phyloP scores from a whole-genome alignment of 1,140 invertebrate genomes.

The Euura saliciscinereae region DNA sequence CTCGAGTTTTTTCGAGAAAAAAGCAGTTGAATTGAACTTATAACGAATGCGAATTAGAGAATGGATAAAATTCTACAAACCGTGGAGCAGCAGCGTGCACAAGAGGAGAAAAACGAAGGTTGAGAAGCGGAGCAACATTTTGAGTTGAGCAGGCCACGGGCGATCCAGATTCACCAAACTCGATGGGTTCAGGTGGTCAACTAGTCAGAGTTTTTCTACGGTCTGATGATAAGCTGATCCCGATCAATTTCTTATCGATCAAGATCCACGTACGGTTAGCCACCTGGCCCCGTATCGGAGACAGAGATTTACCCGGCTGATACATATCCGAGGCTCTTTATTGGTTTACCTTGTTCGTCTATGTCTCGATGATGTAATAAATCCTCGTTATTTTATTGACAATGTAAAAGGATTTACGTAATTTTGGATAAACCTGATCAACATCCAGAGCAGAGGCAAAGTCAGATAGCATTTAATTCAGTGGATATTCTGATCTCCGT shows the following conservation, averaged over 20 bases:
- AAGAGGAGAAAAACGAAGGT: neutral
- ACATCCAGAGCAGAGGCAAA: too few species aligned
- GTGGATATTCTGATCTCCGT: too few species aligned
- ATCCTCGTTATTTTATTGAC: too few species aligned
- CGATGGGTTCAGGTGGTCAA: neutral
- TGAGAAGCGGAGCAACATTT: neutral
- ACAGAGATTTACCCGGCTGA: neutral
- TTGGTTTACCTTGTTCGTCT: too few species aligned
- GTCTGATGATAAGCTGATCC: neutral
- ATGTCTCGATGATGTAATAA: too few species aligned
- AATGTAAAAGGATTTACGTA: too few species aligned
- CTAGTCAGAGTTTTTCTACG: neutral
- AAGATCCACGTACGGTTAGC: neutral
- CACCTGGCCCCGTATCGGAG: neutral
- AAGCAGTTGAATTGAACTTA: too few species aligned
- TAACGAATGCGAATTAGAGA: too few species aligned
- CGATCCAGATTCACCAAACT: neutral
- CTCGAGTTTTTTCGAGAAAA: too few species aligned
- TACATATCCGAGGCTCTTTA: too few species aligned
- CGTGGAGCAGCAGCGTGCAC: neutral
- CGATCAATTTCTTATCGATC: neutral
- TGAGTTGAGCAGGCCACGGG: neutral
- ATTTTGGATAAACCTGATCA: too few species aligned
- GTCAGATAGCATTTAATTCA: too few species aligned
- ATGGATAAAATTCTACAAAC: neutral